Conservation (phyloP, 92 coral and sea anemone genomes). For the Umimayanthus kanabou region DNA sequence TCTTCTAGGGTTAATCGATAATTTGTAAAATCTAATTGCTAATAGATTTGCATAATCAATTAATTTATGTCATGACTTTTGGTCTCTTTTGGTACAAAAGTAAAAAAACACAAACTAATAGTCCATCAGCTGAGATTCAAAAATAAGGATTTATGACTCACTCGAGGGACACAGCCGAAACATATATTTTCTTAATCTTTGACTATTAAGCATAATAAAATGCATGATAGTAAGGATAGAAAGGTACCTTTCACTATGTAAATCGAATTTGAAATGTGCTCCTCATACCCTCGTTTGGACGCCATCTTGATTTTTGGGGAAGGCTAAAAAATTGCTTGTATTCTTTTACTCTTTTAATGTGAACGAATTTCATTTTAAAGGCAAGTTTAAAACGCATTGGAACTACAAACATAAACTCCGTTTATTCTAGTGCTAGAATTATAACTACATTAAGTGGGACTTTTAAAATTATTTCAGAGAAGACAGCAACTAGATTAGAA, state of each 20-base stretch:
- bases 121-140: not conserved
- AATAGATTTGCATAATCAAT: too few relatives aligned
- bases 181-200: constrained; percentile 32
- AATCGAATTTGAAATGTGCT: not conserved
- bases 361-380: constrained; percentile 1
- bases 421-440: too few relatives aligned
- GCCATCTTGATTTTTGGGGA: constrained; percentile 48
- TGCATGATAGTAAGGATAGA: constrained; percentile 57
- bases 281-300: constrained; percentile 14
- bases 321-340: not conserved
- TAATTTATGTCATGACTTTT: too few relatives aligned
- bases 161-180: constrained; percentile 47
- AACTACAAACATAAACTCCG: not conserved
- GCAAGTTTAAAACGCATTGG: not conserved
- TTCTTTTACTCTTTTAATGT: not conserved
- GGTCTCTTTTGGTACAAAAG: too few relatives aligned
- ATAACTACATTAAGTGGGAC: too few relatives aligned
- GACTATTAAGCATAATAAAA: constrained; percentile 42
- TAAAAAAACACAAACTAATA: not conserved
- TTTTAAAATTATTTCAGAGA: too few relatives aligned
- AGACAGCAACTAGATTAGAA: too few relatives aligned
- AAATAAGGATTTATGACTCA: not conserved
- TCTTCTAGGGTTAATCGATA: too few relatives aligned
- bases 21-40: too few relatives aligned
- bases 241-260: constrained; percentile 59